Percentiles rank a stretch among this genome's conserved stretches.
These are phyloP conservation scores for Hyphantria cunea DNA, from an alignment of 1,140 invertebrate genomes.

Conservation along the genomic window DNA sequence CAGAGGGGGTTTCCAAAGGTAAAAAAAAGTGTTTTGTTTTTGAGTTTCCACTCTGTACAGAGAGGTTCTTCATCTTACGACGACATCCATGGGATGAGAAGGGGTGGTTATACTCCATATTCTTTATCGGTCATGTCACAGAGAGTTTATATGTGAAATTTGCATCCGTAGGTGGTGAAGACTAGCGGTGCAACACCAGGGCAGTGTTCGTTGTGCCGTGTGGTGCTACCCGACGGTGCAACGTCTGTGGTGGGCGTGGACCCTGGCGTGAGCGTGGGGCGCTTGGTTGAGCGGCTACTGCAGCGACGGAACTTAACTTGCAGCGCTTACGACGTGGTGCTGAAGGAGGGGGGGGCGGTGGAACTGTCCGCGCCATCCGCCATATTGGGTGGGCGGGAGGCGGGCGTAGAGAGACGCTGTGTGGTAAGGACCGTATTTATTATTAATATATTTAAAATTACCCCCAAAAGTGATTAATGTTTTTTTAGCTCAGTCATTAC, in stretches of 20 bases:
- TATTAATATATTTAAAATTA: too few relatives aligned
- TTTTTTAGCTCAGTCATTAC: too few relatives aligned
- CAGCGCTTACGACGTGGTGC: slow-evolving; percentile 55
- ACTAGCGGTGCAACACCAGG: slow-evolving; percentile 75
- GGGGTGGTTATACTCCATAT: too few relatives aligned
- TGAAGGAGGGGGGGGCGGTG: slow-evolving; percentile 35
- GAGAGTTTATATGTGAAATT: too few relatives aligned
- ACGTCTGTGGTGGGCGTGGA: slow-evolving; percentile 94
- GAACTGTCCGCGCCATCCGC: slow-evolving; percentile 86
- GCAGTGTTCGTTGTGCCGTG: slow-evolving; percentile 87
- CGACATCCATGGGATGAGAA: too few relatives aligned
- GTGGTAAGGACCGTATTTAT: slow-evolving; percentile 92
- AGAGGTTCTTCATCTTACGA: too few relatives aligned
- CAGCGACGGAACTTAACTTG: slow-evolving; percentile 66
- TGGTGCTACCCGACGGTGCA: slow-evolving; percentile 94
- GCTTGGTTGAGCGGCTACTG: slow-evolving; percentile 90
- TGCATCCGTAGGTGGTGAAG: slow-evolving; percentile 56
- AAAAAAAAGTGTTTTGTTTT: too few relatives aligned
- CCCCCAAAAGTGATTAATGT: too few relatives aligned
- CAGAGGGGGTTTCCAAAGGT: too few relatives aligned
- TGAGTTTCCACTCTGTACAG: too few relatives aligned
- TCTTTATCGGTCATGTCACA: too few relatives aligned
- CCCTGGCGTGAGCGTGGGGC: slow-evolving; percentile 87
- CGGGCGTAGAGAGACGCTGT: slow-evolving; percentile 92
- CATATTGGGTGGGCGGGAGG: slow-evolving; percentile 87